Conservation (phyloP, 2,797 vertebrate genomes). For the Hafferia zeledoni region DNA sequence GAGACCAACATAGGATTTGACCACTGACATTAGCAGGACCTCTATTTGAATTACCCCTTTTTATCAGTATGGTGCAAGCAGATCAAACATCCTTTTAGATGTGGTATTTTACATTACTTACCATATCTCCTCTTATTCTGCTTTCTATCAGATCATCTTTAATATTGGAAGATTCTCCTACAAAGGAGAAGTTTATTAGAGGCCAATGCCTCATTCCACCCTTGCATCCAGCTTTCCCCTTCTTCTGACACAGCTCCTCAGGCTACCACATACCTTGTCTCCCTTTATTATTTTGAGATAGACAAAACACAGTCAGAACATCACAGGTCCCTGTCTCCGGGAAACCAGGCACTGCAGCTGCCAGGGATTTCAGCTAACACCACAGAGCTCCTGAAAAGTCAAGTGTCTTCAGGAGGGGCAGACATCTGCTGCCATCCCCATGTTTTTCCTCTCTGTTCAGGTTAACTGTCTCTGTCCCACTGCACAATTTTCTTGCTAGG, state of each 20-base stretch:
- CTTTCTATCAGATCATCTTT: not conserved
- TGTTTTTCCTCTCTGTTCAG: not conserved
- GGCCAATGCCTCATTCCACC: not conserved
- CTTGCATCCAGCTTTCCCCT: not conserved
- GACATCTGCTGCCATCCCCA: not conserved
- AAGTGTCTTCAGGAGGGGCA: constrained; percentile 27
- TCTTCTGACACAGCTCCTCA: not conserved
- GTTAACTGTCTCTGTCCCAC: constrained; percentile 13
- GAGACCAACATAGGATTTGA: not conserved
- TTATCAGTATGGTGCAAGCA: not conserved
- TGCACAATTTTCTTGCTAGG: not conserved
- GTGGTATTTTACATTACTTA: not conserved
- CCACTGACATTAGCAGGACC: not conserved
- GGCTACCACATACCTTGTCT: not conserved
- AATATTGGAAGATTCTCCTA: not conserved
- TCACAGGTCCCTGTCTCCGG: not conserved
- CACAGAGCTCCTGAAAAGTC: constrained; percentile 31
- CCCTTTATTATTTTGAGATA: not conserved
- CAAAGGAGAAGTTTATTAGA: not conserved
- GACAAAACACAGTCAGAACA: not conserved
- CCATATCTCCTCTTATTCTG: not conserved
- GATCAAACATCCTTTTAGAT: not conserved
- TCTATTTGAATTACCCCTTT: not conserved
- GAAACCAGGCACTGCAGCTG: constrained; percentile 38
- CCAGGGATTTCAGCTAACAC: constrained; percentile 59